These are phyloP conservation scores for Dasysyrphus albostriatus DNA, from an alignment of 2,888 invertebrate species.

Conservation along the genomic window DNA sequence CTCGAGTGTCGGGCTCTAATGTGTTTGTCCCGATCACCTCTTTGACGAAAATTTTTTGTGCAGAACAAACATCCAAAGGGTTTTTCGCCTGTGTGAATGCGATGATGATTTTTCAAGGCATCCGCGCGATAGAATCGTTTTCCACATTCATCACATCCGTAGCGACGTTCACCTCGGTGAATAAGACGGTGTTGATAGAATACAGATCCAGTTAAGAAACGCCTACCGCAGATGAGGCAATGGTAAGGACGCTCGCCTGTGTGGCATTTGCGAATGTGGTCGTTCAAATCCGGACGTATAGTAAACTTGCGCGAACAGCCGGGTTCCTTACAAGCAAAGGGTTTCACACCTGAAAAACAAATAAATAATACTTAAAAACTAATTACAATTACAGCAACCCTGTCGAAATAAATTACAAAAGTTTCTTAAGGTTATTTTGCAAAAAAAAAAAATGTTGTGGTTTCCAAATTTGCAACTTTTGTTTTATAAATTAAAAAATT, in stretches of 20 bases:
- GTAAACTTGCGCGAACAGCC: conserved; percentile 87
- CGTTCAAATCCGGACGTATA: conserved; percentile 87
- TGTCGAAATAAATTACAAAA: too few species aligned
- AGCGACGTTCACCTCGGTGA: conserved; percentile 87
- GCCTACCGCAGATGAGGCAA: conserved; percentile 86
- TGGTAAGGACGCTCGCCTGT: conserved; percentile 87
- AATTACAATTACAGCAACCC: too few species aligned
- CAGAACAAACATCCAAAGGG: conserved; percentile 85
- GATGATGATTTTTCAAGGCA: conserved; percentile 86
- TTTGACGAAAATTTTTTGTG: conserved; percentile 85
- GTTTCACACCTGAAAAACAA: conserved; percentile 85
- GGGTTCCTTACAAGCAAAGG: conserved; percentile 86
- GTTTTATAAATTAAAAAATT: too few species aligned
- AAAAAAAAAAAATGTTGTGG: too few species aligned
- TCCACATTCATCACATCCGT: conserved; percentile 87
- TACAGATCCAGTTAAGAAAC: conserved; percentile 87
- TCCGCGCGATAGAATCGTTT: conserved; percentile 88
- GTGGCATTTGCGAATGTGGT: conserved; percentile 87
- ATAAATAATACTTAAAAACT: not conserved
- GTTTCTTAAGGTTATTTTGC: too few species aligned
- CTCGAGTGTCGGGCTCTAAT: conserved; percentile 85
- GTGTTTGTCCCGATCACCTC: conserved; percentile 86
- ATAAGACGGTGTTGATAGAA: conserved; percentile 87
- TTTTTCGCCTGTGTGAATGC: conserved; percentile 87
- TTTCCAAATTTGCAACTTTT: too few species aligned